These are phyloP conservation scores for Cyanistes caeruleus DNA, from an alignment of 2,113 vertebrate genomes.

Conservation along the genomic window DNA sequence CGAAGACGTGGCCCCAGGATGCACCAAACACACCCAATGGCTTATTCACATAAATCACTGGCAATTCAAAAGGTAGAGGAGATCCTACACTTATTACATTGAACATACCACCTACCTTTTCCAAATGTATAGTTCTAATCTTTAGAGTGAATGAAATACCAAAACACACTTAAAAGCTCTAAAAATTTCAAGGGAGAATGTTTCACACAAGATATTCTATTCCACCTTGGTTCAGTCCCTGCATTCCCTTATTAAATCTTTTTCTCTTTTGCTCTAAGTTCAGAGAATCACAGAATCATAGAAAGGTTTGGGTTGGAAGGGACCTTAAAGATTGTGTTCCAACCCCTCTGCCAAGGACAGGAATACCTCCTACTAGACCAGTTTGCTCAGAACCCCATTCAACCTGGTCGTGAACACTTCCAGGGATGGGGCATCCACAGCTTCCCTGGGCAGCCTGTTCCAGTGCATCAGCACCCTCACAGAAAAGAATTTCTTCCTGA, in stretches of 20 bases:
- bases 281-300: not conserved
- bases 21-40: not conserved
- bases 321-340: not conserved
- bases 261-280: not conserved
- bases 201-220: not conserved
- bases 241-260: not conserved
- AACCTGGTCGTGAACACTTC: not conserved
- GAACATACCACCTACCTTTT: not conserved
- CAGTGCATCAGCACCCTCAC: not conserved
- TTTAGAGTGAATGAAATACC: not conserved
- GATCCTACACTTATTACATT: accelerated
- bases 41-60: not conserved
- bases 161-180: not conserved
- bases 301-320: not conserved
- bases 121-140: not conserved
- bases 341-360: not conserved
- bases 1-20: not conserved
- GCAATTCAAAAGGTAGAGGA: not conserved
- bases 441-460: not conserved
- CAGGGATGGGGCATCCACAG: not conserved
- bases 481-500: not conserved
- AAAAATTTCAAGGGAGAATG: not conserved
- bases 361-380: not conserved
- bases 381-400: not conserved
- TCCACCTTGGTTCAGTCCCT: not conserved